These are phyloP conservation scores for Glaucidium brasilianum DNA, from an alignment of 2,113 vertebrate genomes.

Conservation along the genomic window DNA sequence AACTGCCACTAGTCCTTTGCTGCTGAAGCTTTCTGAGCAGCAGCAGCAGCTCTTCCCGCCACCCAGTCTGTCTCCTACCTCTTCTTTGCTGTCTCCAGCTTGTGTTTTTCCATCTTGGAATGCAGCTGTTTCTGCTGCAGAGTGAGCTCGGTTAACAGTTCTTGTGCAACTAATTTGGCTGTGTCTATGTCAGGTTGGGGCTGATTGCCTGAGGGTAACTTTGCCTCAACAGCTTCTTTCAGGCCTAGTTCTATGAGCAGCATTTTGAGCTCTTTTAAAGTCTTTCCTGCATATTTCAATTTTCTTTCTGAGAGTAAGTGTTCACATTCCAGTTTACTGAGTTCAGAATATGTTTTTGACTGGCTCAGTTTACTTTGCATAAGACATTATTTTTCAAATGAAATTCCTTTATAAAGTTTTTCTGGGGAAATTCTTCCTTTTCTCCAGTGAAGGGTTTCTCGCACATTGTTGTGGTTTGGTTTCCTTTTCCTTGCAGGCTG, in stretches of 20 bases:
- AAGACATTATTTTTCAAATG: background rate
- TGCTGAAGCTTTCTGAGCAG: background rate
- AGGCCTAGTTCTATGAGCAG: background rate
- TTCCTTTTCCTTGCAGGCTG: background rate
- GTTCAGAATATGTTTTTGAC: background rate
- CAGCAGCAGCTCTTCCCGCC: background rate
- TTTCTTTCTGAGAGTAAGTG: slow-evolving; percentile 11
- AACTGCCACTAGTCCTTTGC: background rate
- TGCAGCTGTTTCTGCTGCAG: background rate
- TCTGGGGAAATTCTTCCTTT: background rate
- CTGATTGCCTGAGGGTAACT: slow-evolving; percentile 21
- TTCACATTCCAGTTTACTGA: background rate
- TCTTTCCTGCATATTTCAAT: background rate
- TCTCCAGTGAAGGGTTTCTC: background rate
- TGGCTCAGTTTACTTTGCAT: background rate
- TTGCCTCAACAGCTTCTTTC: slow-evolving; percentile 4
- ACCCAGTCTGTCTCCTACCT: background rate
- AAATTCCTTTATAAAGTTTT: background rate
- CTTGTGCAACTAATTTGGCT: slow-evolving; percentile 19
- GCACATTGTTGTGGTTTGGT: background rate
- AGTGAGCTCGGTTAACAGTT: background rate
- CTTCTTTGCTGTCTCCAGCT: background rate
- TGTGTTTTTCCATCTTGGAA: background rate
- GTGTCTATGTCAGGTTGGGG: background rate
- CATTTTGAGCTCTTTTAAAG: slow-evolving; percentile 9